Evolutionary conservation across 37 sponge, comb jelly and placozoan genomes (phyloP).

Genomic region (Ianthella basta): DNA sequence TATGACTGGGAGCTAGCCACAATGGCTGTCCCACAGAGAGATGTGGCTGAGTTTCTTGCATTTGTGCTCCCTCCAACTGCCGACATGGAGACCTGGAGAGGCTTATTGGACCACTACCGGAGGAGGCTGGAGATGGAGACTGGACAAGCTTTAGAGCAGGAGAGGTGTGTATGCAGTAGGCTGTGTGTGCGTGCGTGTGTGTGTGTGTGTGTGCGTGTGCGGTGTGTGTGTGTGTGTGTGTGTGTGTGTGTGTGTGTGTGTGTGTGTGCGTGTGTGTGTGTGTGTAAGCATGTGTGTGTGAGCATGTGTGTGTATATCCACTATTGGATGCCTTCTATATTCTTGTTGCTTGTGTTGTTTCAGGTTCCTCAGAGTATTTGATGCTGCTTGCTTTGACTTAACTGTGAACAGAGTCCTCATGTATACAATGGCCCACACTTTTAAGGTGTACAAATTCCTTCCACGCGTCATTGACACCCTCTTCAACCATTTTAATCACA

Average conservation of each 20-base stretch:
- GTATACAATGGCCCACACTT: conserved; percentile 84
- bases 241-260: not conserved
- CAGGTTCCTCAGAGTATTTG: conserved; percentile 62
- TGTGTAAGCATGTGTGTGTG: not conserved
- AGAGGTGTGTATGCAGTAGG: not conserved
- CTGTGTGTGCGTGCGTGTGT: conserved; percentile 6
- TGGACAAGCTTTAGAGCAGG: conserved; percentile 21
- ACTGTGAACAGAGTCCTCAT: conserved; percentile 60
- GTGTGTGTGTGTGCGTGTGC: not conserved
- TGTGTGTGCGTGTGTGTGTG: not conserved
- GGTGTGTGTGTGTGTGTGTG: not conserved
- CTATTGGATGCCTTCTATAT: not conserved
- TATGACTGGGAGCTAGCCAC: conserved; percentile 88
- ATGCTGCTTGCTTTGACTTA: conserved; percentile 52
- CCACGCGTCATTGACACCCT: conserved; percentile 58
- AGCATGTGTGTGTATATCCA: not conserved
- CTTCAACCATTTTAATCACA: conserved; percentile 39
- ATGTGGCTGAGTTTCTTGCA: conserved; percentile 71
- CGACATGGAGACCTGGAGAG: conserved; percentile 28
- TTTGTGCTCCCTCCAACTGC: conserved; percentile 50
- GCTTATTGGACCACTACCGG: conserved; percentile 57
- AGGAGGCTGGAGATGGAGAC: conserved; percentile 44
- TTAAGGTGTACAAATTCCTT: conserved; percentile 77
- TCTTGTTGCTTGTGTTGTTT: not conserved
- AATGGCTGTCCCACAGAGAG: conserved; percentile 67